Percentiles rank a stretch among this genome's conserved stretches.
phyloP scores from a whole-genome alignment of 2,797 vertebrate genomes.

The Erithacus rubecula region DNA sequence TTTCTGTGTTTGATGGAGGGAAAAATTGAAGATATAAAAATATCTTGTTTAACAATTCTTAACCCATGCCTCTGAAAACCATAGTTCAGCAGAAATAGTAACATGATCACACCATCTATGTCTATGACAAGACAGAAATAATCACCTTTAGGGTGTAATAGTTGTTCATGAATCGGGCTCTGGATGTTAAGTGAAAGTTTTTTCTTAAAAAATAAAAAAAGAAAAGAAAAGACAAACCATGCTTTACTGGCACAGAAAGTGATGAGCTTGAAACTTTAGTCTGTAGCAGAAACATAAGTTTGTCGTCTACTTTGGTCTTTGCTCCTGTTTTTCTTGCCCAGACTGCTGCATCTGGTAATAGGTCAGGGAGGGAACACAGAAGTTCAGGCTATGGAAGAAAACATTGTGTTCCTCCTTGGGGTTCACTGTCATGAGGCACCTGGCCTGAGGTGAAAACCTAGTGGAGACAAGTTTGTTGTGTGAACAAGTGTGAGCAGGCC shows the following conservation, averaged over 20 bases:
- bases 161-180: background rate
- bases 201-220: background rate
- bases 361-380: background rate
- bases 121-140: background rate
- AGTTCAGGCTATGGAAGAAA: background rate
- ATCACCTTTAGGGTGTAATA: background rate
- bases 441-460: slow-evolving; percentile 19
- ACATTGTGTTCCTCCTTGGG: background rate
- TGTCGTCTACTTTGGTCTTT: background rate
- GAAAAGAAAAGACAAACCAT: background rate
- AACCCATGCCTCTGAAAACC: background rate
- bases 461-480: slow-evolving; percentile 2
- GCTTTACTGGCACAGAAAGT: background rate
- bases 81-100: background rate
- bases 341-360: fast-evolving
- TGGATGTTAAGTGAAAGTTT: background rate
- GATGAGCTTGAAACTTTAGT: background rate
- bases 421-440: background rate
- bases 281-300: background rate
- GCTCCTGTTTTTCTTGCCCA: background rate
- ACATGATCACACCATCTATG: background rate
- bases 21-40: background rate
- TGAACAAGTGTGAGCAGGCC: slow-evolving; percentile 37
- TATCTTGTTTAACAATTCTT: background rate
- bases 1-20: background rate